phyloP scores from a whole-genome alignment of 2,888 invertebrate genomes.

The Sminthurides aquaticus region DNA sequence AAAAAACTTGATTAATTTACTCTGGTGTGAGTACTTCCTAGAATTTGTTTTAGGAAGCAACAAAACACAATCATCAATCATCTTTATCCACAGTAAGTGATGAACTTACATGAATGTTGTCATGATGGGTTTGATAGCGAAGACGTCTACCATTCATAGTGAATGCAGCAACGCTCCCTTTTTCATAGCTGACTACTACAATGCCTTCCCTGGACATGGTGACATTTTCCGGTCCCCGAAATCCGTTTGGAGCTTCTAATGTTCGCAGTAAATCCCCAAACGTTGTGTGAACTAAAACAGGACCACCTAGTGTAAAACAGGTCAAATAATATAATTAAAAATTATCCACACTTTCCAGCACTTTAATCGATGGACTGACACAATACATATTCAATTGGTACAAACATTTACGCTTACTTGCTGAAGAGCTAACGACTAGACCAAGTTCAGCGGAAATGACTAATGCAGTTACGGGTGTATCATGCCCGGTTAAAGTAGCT shows the following conservation, averaged over 20 bases:
- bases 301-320: slow-evolving; percentile 64
- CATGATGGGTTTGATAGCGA: slow-evolving; percentile 84
- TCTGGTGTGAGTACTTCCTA: neutral
- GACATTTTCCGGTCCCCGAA: slow-evolving; percentile 72
- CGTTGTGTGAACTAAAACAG: slow-evolving; percentile 94
- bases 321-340: neutral
- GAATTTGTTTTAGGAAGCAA: too few species aligned
- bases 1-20: slow-evolving; percentile 4
- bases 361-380: too few species aligned
- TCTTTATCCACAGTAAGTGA: too few species aligned
- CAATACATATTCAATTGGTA: neutral
- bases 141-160: slow-evolving; percentile 88
- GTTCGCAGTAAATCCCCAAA: slow-evolving; percentile 91
- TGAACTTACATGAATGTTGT: slow-evolving; percentile 75
- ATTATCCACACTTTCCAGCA: neutral
- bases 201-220: slow-evolving; percentile 94
- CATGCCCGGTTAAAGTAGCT: slow-evolving; percentile 94
- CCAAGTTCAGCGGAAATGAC: slow-evolving; percentile 97
- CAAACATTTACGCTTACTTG: slow-evolving; percentile 49
- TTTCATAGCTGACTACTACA: slow-evolving; percentile 86
- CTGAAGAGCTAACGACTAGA: slow-evolving; percentile 89
- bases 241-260: slow-evolving; percentile 71
- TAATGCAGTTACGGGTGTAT: slow-evolving; percentile 88
- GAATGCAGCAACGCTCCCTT: slow-evolving; percentile 85
- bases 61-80: too few species aligned